Evolutionary conservation across 2,888 invertebrate genomes (phyloP), one percentile per base, ranked within the genome.

Genomic region (Latrodectus elegans): DNA sequence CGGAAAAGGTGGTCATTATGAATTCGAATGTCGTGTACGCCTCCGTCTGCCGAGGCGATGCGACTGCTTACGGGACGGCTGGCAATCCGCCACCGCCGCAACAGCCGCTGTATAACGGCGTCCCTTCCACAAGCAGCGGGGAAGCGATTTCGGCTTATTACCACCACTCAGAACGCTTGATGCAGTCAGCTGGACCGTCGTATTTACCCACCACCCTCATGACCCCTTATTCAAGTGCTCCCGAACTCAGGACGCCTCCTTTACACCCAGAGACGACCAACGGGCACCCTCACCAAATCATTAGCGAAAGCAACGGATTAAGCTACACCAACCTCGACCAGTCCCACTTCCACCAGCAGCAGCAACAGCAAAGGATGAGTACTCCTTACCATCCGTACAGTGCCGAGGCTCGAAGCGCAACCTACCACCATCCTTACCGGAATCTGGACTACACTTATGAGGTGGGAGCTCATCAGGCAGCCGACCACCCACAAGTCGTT

Each of bases 311-410:
- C 12, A 95, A 96, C 68, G 97, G 97, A 0, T 93, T 97, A 87
- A 96, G 97, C 92, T 97, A 97, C 92, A 97, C 97, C 0, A 97
- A 97, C 92, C 93, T 97, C 91, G 97, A 97, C 92, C 89, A 90
- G 51, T 88, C 89, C 51, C 84, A 86, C 60, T 90, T 89, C 68
- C 88, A 88, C 55, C 86, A 88, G 60, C 89, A 89, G 9, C 88
- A 86, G 38, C 84, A 75, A 12, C 79, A 52, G 15, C 79, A 64
- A 8, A 73, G 80, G 15, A 64, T 75, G 52, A 78, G 67, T 8
- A 84, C 72, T 72, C 52, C 70, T 68, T 82, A 77, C 17, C 79
- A 72, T 11, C 60, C 74, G 38, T 73, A 85, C 75, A 75, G 78
- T 65, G 71, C 68, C 17, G 79, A 71, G 51, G 68, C 81, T 8